Base-by-base conservation (phyloP, 2,113 vertebrate genomes). In the Pelmatolapia mariae region DNA sequence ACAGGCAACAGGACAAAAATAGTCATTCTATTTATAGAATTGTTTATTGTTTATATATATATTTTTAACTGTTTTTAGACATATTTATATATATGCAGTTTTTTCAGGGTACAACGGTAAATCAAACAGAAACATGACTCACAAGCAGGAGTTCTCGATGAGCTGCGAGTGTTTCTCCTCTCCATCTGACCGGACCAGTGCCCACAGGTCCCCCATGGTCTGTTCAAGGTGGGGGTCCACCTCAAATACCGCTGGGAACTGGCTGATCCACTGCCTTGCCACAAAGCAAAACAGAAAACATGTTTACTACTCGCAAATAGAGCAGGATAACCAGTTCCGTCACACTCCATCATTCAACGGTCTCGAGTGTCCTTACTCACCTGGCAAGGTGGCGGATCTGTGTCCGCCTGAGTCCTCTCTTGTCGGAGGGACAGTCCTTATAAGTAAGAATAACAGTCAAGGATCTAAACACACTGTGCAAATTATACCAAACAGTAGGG, bases 251-350 rank as follows among this genome's bases (percentile, higher is more conserved):
- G 96, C 96, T 1, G 97, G 97, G 90, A 97, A 97, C 85, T 96
- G 96, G 61, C 89, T 92, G 83, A 97, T 96, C 98, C 98, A 98
- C 90, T 97, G 97, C 94, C 97, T 98, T 94, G n/a, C 79, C 82
- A 85, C 29, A 5, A 40, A 87, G 87, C 82, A 86, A n/a, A 56
- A 91, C 78, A 89, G 22, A 89, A 84, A 89, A 88, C 73, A 93
- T 89, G 92, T 93, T 95, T 94, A 94, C 90, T 68, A 87, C 86
- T 40, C 38, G 71, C 90, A 91, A 57, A 87, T 5, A n/a, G 78
- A 92, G 86, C 88, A 57, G 86, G 68, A 68, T 13, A 90, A 87
- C 87, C 87, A 84, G 83, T 86, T 87, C 68, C 63, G 71, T 53
- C 84, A 36, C 59, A 82, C 40, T 71, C 29, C 36, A 24, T 56